Percentiles rank a stretch among this genome's conserved stretches.
Conservation (phyloP, 2,888 invertebrate genomes). For the Drosophila affinis region DNA sequence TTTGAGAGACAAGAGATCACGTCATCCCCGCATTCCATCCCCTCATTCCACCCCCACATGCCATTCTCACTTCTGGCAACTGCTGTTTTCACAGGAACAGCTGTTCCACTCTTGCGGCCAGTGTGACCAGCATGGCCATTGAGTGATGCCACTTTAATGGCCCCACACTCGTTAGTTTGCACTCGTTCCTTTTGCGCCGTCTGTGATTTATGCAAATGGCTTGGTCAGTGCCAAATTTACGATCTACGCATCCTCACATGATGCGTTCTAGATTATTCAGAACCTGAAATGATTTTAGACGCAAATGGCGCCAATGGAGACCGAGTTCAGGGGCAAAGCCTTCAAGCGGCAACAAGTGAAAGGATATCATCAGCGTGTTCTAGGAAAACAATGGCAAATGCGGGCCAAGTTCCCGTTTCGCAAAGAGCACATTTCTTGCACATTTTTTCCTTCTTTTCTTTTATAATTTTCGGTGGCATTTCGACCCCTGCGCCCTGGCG, state of each 20-base stretch:
- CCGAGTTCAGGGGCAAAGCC: constrained; percentile 25
- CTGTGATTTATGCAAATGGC: constrained; percentile 51
- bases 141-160: constrained; percentile 32
- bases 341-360: constrained; percentile 28
- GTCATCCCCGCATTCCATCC: too few species aligned
- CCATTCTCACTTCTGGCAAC: too few species aligned
- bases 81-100: too few species aligned
- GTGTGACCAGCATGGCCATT: constrained; percentile 31
- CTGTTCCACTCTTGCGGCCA: not conserved
- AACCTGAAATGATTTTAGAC: not conserved
- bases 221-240: constrained; percentile 42
- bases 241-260: constrained; percentile 10
- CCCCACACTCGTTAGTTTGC: constrained; percentile 33
- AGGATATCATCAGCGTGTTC: too few species aligned
- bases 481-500: constrained; percentile 29
- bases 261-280: constrained; percentile 29
- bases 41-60: too few species aligned
- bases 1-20: not conserved
- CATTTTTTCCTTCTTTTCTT: constrained; percentile 5
- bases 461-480: constrained; percentile 18
- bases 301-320: constrained; percentile 20
- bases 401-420: not conserved
- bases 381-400: constrained; percentile 7
- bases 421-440: constrained; percentile 5
- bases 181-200: constrained; percentile 9